Base-by-base conservation (phyloP, 2,797 vertebrate genomes). In the Oryzias sinensis region DNA sequence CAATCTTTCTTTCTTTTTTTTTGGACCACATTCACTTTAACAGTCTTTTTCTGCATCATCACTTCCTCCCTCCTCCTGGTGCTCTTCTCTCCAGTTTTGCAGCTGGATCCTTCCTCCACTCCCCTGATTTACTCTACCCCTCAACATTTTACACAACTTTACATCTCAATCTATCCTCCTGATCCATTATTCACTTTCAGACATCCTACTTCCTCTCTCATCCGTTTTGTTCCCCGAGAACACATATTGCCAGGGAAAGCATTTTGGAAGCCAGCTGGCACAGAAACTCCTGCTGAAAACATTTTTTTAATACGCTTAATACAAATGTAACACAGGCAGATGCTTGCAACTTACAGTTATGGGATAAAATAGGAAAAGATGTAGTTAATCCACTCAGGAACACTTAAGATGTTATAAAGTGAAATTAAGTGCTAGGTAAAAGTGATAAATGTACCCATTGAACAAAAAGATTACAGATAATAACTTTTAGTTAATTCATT, bases 211-310 rank as follows among this genome's bases (percentile, higher is more conserved):
- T 43, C 46, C 18, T 4, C 16, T 33, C 41, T 6, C 37, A 20
- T 20, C 14, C 17, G 37, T 27, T 56, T 61, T 47, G 41, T 25
- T 56, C 44, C 48, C 44, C 37, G 8, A 11, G 69, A 44, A 42
- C 27, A 61, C 29, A 43, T 62, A 69, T 51, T 65, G 74, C 72
- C 27, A 47, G 58, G 58, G 66, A 2, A 80, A 76, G 79, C 80
- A 49, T 62, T 82, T 76, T 78, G 66, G 49, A 40, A 42, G 79
- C 77, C 83, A 85, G 77, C 70, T 86, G 85, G 81, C 81, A 74
- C 52, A 55, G 9, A 72, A 79, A 75, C 53, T 65, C 62, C 37
- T 13, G 22, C 54, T 77, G 76, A 71, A 71, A 70, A 79, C 70
- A 56, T 62, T 81, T 70, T 55, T 47, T 74, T 60, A 66, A 67